phyloP scores from a whole-genome alignment of 2,113 vertebrate species.

The Rhinolophus sinicus region DNA sequence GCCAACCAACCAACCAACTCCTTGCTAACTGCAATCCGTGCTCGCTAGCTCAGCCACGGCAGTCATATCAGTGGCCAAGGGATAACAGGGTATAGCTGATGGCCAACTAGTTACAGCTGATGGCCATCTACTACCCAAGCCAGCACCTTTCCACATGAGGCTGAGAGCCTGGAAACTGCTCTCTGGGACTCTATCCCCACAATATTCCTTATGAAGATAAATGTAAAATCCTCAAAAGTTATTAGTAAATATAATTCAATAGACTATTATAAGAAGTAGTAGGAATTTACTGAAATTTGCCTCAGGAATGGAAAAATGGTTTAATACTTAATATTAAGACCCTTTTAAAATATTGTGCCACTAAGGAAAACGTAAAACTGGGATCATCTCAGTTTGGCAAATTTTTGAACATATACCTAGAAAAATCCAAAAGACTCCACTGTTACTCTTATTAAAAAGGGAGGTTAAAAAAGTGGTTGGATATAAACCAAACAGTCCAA shows the following conservation, averaged over 20 bases:
- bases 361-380: background rate
- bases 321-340: background rate
- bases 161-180: too few relatives aligned
- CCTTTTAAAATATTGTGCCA: background rate
- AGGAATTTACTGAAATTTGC: background rate
- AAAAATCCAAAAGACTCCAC: background rate
- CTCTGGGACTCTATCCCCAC: too few relatives aligned
- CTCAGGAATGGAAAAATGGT: background rate
- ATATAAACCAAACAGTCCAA: background rate
- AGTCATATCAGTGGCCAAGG: too few relatives aligned
- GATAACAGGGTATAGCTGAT: too few relatives aligned
- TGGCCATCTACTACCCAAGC: too few relatives aligned
- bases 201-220: background rate
- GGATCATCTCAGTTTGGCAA: background rate
- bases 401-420: constrained; percentile 3
- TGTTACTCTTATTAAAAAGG: background rate
- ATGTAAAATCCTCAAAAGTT: background rate
- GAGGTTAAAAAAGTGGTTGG: background rate
- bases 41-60: too few relatives aligned
- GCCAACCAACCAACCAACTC: too few relatives aligned
- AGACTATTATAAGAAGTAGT: background rate
- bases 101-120: too few relatives aligned
- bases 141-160: too few relatives aligned
- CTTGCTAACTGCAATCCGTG: too few relatives aligned
- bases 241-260: constrained; percentile 41